phyloP scores from a whole-genome alignment of 2,113 vertebrate genomes.

The Nannobrachium achirus region DNA sequence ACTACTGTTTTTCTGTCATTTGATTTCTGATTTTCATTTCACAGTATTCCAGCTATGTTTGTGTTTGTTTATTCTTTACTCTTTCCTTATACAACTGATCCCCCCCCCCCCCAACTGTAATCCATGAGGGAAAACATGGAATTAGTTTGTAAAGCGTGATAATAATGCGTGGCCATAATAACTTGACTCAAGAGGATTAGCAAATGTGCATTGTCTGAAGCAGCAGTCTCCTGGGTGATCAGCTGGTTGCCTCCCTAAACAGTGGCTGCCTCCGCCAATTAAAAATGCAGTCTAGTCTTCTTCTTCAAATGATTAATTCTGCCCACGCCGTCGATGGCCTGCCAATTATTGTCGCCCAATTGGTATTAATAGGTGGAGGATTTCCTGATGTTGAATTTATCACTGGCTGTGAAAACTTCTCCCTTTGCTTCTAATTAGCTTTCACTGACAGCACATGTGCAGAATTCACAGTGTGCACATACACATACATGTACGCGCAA shows the following conservation, averaged over 20 bases:
- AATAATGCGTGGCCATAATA: constrained; percentile 82
- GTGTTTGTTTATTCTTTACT: constrained; percentile 58
- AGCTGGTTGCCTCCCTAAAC: constrained; percentile 77
- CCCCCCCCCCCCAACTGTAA: constrained; percentile 55
- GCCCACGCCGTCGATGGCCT: constrained; percentile 72
- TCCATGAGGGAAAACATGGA: constrained; percentile 80
- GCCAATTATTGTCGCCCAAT: constrained; percentile 78
- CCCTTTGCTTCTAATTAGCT: constrained; percentile 65
- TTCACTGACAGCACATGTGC: constrained; percentile 32
- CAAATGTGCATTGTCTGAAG: constrained; percentile 80
- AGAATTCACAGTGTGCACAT: constrained; percentile 4
- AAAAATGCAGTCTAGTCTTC: constrained; percentile 77
- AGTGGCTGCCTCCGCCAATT: constrained; percentile 81
- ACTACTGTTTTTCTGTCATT: constrained; percentile 44
- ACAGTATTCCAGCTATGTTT: constrained; percentile 20
- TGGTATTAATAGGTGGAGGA: constrained; percentile 77
- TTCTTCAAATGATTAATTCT: constrained; percentile 79
- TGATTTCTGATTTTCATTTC: constrained; percentile 46
- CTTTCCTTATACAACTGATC: constrained; percentile 51
- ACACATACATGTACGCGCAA: constrained; percentile 9
- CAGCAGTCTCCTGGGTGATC: constrained; percentile 75
- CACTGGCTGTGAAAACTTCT: constrained; percentile 63
- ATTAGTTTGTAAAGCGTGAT: constrained; percentile 82
- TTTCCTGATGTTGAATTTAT: constrained; percentile 77
- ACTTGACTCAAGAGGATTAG: constrained; percentile 83